Evolutionary conservation across 1,140 invertebrate species (phyloP).

Genomic region (Anoplolepis gracilipes): DNA sequence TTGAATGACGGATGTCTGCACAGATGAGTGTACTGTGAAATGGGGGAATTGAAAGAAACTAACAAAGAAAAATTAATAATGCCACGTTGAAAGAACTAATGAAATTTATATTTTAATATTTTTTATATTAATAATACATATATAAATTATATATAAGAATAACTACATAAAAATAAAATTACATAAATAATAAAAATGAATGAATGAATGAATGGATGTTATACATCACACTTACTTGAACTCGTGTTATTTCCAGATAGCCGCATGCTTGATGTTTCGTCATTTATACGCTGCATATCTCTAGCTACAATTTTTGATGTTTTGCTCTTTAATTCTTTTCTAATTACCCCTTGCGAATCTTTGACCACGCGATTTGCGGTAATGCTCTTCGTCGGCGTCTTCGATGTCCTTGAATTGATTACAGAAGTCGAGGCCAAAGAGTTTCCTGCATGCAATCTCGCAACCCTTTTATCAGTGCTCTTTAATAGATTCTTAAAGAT

Average conservation of each 20-base stretch:
- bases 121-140: not conserved
- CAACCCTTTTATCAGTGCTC: not conserved
- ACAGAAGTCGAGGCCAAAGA: not conserved
- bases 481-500: not conserved
- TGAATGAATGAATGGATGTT: not conserved
- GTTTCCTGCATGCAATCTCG: not conserved
- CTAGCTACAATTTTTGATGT: not conserved
- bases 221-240: not conserved
- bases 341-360: conserved; percentile 10
- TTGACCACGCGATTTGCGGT: not conserved
- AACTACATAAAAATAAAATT: not conserved
- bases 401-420: not conserved
- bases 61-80: not conserved
- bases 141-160: not conserved
- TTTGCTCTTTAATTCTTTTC: not conserved
- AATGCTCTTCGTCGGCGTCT: not conserved
- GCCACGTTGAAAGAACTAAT: not conserved
- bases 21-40: conserved; percentile 22
- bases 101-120: too few relatives aligned
- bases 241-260: not conserved
- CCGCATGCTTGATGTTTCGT: conserved; percentile 10
- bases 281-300: not conserved
- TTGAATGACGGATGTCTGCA: conserved; percentile 16
- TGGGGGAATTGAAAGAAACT: not conserved
- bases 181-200: not conserved